Evolutionary conservation across 2,797 vertebrate genomes (phyloP).

Genomic region (Diplodus puntazzo): DNA sequence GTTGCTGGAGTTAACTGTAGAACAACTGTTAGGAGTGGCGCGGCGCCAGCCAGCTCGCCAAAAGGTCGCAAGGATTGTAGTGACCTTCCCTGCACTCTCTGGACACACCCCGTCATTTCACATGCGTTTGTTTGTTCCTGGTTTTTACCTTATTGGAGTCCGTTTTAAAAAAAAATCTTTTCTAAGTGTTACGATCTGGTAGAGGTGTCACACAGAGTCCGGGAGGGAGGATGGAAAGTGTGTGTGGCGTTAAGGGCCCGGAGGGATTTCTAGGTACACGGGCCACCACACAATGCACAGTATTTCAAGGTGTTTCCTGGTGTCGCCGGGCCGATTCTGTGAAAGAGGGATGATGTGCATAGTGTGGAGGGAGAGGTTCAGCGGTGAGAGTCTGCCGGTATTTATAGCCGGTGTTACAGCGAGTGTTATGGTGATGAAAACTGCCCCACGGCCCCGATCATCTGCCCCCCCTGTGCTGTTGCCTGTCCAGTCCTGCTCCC

Average conservation of each 20-base stretch:
- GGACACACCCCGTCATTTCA: slow-evolving; percentile 15
- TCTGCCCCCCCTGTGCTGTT: slow-evolving; percentile 35
- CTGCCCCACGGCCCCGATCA: slow-evolving; percentile 70
- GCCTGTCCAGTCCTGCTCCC: slow-evolving; percentile 24
- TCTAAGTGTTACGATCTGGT: neutral
- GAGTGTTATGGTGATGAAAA: slow-evolving; percentile 78
- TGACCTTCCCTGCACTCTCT: slow-evolving; percentile 46
- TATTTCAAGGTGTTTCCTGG: slow-evolving; percentile 77
- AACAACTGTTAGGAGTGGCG: slow-evolving; percentile 82
- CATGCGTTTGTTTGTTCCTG: neutral
- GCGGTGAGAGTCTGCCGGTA: slow-evolving; percentile 63
- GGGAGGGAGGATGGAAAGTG: slow-evolving; percentile 45
- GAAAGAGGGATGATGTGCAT: slow-evolving; percentile 78
- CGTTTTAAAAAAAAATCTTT: neutral
- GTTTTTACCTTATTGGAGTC: slow-evolving; percentile 26
- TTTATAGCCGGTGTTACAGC: slow-evolving; percentile 81
- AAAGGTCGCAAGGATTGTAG: slow-evolving; percentile 75
- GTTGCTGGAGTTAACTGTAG: slow-evolving; percentile 71
- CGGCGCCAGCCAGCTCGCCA: slow-evolving; percentile 58
- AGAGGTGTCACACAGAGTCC: neutral
- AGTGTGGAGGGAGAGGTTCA: slow-evolving; percentile 46
- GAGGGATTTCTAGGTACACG: slow-evolving; percentile 24
- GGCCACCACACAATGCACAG: slow-evolving; percentile 53
- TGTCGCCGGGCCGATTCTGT: slow-evolving; percentile 67
- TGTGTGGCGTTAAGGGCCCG: neutral